Evolutionary conservation across 1,140 invertebrate species (phyloP).

Genomic region (Diachasmimorpha longicaudata): DNA sequence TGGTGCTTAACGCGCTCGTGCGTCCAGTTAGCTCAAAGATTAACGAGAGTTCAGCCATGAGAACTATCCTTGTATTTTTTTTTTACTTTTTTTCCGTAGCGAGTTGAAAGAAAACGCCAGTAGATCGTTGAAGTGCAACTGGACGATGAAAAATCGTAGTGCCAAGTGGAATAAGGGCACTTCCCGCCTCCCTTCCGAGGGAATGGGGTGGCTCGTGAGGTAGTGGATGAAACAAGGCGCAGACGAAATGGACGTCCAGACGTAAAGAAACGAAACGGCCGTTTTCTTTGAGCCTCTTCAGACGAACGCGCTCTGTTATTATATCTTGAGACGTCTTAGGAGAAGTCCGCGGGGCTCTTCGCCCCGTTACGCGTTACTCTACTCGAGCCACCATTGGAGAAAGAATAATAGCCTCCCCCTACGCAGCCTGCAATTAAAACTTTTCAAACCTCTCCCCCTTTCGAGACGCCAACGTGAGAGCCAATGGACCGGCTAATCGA

Average conservation of each 20-base stretch:
- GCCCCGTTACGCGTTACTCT: constrained; percentile 32
- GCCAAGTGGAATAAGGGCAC: constrained; percentile 20
- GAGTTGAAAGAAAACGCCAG: neutral
- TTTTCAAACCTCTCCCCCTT: constrained; percentile 19
- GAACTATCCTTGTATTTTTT: too few relatives aligned
- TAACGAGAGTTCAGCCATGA: neutral
- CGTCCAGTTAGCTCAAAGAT: neutral
- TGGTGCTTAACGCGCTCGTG: neutral
- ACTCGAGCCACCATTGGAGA: constrained; percentile 34
- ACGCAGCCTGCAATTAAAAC: constrained; percentile 60
- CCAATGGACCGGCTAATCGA: constrained; percentile 10
- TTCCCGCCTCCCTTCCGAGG: neutral
- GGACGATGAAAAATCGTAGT: constrained; percentile 51
- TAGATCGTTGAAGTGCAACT: neutral
- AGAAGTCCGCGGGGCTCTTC: constrained; percentile 19
- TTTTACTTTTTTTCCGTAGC: neutral
- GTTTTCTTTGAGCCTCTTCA: constrained; percentile 47
- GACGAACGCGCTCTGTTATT: constrained; percentile 59
- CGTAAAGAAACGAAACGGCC: constrained; percentile 36
- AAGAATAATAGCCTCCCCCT: constrained; percentile 59
- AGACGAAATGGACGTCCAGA: constrained; percentile 28
- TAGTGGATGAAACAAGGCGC: constrained; percentile 35
- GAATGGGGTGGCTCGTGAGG: neutral
- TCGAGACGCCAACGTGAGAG: constrained; percentile 2
- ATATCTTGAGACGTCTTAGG: constrained; percentile 36